A percentile compares a stretch with the other conserved stretches of the same genome.
These are phyloP conservation scores for Antechinus stuartii DNA, from an alignment of 2,113 vertebrate species.

Conservation along the genomic window DNA sequence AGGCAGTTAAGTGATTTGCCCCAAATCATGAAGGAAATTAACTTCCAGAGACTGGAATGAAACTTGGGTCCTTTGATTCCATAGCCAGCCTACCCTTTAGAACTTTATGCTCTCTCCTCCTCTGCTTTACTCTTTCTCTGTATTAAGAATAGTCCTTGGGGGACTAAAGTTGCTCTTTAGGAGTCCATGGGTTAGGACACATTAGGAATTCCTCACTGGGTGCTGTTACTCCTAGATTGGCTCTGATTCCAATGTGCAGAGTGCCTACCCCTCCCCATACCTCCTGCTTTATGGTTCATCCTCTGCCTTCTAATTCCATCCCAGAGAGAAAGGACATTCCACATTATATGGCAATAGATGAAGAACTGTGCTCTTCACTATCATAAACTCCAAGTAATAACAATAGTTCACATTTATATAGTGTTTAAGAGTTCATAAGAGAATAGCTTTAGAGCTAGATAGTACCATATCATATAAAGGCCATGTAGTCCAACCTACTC, in stretches of 20 bases:
- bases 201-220: not conserved
- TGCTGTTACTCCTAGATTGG: not conserved
- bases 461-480: not conserved
- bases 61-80: not conserved
- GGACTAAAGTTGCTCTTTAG: not conserved
- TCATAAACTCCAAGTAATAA: not conserved
- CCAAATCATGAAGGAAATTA: not conserved
- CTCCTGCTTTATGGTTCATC: not conserved
- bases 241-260: not conserved
- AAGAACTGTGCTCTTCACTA: not conserved
- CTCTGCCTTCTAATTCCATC: not conserved
- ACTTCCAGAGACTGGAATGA: not conserved
- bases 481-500: not conserved
- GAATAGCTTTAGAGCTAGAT: not conserved
- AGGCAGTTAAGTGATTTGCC: not conserved
- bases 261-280: not conserved
- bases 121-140: not conserved
- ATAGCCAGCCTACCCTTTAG: not conserved
- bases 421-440: not conserved
- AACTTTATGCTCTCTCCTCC: not conserved
- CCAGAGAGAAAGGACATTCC: not conserved
- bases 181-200: not conserved
- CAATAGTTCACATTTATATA: not conserved
- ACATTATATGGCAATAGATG: not conserved
- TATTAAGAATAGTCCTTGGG: not conserved